These are phyloP conservation scores for Chrysomela aeneicollis DNA, from an alignment of 2,888 invertebrate species.

Conservation along the genomic window DNA sequence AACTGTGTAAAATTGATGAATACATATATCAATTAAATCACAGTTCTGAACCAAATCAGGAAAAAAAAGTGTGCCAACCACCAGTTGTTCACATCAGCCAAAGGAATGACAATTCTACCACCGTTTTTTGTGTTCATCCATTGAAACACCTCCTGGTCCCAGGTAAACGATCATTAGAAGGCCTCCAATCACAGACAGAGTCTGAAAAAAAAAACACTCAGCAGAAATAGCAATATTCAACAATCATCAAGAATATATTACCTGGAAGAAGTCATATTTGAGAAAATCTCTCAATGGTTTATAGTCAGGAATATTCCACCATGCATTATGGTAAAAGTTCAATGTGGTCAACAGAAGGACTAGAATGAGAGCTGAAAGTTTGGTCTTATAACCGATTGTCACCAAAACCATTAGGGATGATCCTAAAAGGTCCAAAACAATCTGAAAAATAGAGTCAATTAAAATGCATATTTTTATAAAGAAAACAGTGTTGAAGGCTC, in stretches of 20 bases:
- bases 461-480: too few species aligned
- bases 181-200: conserved; percentile 97
- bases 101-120: conserved; percentile 71
- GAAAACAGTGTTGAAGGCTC: too few species aligned
- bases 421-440: conserved; percentile 91
- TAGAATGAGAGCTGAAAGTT: conserved; percentile 93
- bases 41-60: background rate
- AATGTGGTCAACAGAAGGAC: conserved; percentile 87
- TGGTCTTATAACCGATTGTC: conserved; percentile 98
- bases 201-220: conserved; percentile 75
- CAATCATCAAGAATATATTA: conserved; percentile 59
- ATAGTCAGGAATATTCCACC: conserved; percentile 96
- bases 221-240: background rate
- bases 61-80: conserved; percentile 25
- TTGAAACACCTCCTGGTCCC: conserved; percentile 98
- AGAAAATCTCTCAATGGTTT: conserved; percentile 98
- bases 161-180: conserved; percentile 97
- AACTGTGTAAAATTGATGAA: conserved; percentile 22
- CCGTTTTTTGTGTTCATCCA: conserved; percentile 99
- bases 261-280: conserved; percentile 99
- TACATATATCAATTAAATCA: conserved; percentile 8
- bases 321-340: conserved; percentile 98
- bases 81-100: conserved; percentile 30
- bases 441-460: conserved; percentile 64
- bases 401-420: conserved; percentile 95